Base-by-base conservation (phyloP, 2,888 invertebrate species). In the Cephus pygmeus region DNA sequence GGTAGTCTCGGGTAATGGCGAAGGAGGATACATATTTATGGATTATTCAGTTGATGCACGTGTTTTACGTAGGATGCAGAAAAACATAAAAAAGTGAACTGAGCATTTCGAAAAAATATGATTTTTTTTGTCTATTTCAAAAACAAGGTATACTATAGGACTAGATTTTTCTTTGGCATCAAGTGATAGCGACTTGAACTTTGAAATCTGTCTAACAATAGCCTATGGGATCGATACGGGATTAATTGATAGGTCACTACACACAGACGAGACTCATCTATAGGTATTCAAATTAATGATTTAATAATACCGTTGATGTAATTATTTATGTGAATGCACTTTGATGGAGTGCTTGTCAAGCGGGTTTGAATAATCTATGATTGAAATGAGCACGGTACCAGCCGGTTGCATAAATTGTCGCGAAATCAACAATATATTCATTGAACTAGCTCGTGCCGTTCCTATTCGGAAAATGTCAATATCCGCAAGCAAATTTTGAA, bases 341-440 rank as follows among this genome's bases (percentile, higher is more conserved):
- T 87, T 87, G 87, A 88, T 88, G 84, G 85, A 84, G 84, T 83
- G 85, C 84, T 88, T 85, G 87, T 87, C 86, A 85, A 83, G 79
- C 81, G 81, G 79, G 79, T 83, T 85, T 86, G 86, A 88, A 88
- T 88, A 87, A 88, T 88, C 85, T 85, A 82, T 83, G 87, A 87
- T 87, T 85, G 84, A 85, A 88, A 87, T 85, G 88, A 86, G 85
- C 88, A 83, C 81, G 82, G 81, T 82, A 81, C 75, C 12, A 31
- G 12, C 40, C 79, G 79, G 82, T 81, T 83, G 86, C 86, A 85
- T 87, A 87, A 86, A 89, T 88, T 86, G 83, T 85, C 87, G 81
- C 81, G 83, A 84, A 88, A 87, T 88, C 88, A 88, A 88, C 89
- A 87, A 88, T 88, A 88, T 85, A 88, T 88, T 88, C 87, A 88